Evolutionary conservation across 2,113 vertebrate genomes (phyloP).

Genomic region (Mus pahari): DNA sequence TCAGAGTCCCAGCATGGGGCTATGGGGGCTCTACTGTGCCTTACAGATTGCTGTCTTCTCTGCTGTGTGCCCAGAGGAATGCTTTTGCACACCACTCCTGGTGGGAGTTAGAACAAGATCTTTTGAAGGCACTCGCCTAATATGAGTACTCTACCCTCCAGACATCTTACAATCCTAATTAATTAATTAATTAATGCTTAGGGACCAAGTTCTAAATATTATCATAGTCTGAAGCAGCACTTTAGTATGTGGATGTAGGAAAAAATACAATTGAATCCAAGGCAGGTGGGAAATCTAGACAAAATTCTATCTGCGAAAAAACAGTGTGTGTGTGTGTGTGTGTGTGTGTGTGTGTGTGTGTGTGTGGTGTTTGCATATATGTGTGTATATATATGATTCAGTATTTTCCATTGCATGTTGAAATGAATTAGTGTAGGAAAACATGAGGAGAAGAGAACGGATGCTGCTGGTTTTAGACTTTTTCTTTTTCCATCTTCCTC

Average conservation of each 20-base stretch:
- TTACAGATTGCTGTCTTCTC: background rate
- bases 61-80: background rate
- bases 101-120: background rate
- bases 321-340: background rate
- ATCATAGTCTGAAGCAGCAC: background rate
- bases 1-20: background rate
- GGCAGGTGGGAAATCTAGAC: background rate
- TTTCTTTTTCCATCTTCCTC: background rate
- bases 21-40: background rate
- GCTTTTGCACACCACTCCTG: background rate
- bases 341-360: background rate
- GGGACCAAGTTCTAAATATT: background rate
- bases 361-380: background rate
- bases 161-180: background rate
- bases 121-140: background rate
- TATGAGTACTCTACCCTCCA: background rate
- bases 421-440: conserved; percentile 17
- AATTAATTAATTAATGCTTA: background rate
- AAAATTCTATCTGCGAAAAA: background rate
- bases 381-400: background rate
- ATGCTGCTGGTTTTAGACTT: background rate
- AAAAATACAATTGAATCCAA: background rate
- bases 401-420: background rate
- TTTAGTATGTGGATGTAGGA: background rate
- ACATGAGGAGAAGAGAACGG: background rate